Evolutionary conservation across 2,888 invertebrate genomes (phyloP), one percentile per base, ranked within the genome.

Genomic region (Charanyca ferruginea): DNA sequence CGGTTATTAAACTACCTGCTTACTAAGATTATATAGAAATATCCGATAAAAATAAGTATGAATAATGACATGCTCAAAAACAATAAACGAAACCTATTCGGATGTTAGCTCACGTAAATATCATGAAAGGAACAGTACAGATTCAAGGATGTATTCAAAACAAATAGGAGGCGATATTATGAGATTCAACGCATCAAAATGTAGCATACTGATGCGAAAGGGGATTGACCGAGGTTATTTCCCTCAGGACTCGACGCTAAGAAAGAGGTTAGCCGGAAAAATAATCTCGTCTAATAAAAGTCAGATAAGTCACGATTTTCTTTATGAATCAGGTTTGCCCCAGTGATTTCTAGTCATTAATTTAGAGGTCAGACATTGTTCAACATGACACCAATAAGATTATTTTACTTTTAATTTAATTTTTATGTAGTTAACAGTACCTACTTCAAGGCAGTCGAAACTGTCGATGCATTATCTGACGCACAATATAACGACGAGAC

Each of bases 401-500:
- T 58, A 48, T 68, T 66, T 48, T 28, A 73, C 23, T 51, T 73
- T 63, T 73, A 80, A 78, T 66, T 78, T 38, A 54, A 63, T 79
- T 77, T 79, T 57, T 62, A 62, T 65, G 54, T 73, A 66, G 55
- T 81, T 76, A 61, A 73, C 64, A 66, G 69, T 77, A 70, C 38
- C 38, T 38, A 38, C 77, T 80, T 78, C 80, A 81, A 84, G 83
- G 74, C 64, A 80, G 74, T 69, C 70, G 68, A 82, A 83, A 80
- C 81, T 85, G 83, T 87, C 83, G 88, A 87, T 89, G 87, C 84
- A 84, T 84, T 87, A 89, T 85, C 88, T 88, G 88, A 90, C 88
- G 86, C 85, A 89, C 87, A 90, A 86, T 85, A 87, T 84, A 88
- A 87, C 88, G 89, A 87, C 87, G 89, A 87, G 85, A 88, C 91